Evolutionary conservation across 2,888 invertebrate genomes (phyloP).

Genomic region (Uropetala carovei): DNA sequence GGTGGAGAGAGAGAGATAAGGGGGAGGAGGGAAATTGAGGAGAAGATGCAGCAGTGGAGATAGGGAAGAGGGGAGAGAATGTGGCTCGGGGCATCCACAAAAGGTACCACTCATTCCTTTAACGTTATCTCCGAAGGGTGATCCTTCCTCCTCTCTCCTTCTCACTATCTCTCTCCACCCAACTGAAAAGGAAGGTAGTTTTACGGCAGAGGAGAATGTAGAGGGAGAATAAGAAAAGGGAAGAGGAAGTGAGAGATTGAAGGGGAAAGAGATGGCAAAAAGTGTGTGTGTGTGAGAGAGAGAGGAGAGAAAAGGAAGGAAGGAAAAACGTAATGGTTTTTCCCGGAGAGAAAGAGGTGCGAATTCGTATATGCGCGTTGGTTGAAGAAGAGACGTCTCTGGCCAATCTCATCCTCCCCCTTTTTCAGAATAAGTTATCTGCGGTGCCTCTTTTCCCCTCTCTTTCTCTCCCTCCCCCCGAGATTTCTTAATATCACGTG

Average conservation of each 20-base stretch:
- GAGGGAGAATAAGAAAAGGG: neutral
- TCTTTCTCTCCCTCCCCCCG: neutral
- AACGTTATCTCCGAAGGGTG: neutral
- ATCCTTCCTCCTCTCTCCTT: neutral
- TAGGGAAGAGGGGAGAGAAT: neutral
- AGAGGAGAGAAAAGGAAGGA: neutral
- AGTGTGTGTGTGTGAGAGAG: neutral
- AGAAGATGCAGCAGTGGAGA: neutral
- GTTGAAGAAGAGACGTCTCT: neutral
- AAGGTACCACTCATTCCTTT: constrained; percentile 19
- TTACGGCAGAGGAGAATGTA: neutral
- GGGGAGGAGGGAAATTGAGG: no score
- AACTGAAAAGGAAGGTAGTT: neutral
- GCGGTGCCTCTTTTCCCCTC: neutral
- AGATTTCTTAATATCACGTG: constrained; percentile 31
- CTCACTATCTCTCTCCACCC: neutral
- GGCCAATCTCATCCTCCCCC: constrained; percentile 19
- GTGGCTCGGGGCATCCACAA: neutral
- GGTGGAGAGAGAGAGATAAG: no score
- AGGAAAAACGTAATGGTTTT: constrained; percentile 33
- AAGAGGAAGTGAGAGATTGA: neutral
- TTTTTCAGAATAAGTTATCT: constrained; percentile 19
- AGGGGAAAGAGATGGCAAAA: neutral
- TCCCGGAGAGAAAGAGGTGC: neutral
- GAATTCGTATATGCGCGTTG: neutral